These are phyloP conservation scores for Phlogophora meticulosa DNA, from an alignment of 2,888 invertebrate genomes.

Conservation along the genomic window DNA sequence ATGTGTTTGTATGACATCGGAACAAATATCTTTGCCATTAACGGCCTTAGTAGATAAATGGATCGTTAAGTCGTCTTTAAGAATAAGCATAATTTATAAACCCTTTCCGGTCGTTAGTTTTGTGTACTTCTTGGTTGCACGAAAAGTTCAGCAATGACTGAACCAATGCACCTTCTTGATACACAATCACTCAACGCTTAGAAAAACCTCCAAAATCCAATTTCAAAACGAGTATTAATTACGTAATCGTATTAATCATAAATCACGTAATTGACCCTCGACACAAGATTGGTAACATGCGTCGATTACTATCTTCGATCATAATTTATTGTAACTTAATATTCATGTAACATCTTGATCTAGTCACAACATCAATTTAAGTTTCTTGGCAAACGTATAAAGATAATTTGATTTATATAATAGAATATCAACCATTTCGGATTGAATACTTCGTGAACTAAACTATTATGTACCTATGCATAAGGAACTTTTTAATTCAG, in stretches of 20 bases:
- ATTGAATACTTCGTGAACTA: neutral
- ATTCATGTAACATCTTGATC: slow-evolving; percentile 12
- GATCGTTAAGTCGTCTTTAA: too few relatives aligned
- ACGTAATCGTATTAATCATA: slow-evolving; percentile 1
- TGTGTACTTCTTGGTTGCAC: too few relatives aligned
- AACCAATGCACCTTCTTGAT: too few relatives aligned
- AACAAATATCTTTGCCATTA: neutral
- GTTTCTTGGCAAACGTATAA: neutral
- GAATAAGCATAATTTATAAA: too few relatives aligned
- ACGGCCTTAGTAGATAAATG: neutral
- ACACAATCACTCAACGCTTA: too few relatives aligned
- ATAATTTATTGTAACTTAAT: slow-evolving; percentile 6
- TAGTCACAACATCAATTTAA: neutral
- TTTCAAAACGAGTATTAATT: neutral
- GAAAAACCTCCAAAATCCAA: neutral
- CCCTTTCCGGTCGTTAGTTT: too few relatives aligned
- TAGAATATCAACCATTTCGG: neutral
- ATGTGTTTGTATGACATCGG: neutral
- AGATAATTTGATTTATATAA: slow-evolving; percentile 5
- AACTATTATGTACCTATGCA: neutral
- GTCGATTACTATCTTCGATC: slow-evolving; percentile 2
- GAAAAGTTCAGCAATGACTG: too few relatives aligned
- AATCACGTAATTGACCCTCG: slow-evolving; percentile 33
- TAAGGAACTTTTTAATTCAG: too few relatives aligned
- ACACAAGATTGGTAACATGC: neutral